Evolutionary conservation across 2,888 invertebrate species (phyloP).

Genomic region (Eupithecia subumbrata): DNA sequence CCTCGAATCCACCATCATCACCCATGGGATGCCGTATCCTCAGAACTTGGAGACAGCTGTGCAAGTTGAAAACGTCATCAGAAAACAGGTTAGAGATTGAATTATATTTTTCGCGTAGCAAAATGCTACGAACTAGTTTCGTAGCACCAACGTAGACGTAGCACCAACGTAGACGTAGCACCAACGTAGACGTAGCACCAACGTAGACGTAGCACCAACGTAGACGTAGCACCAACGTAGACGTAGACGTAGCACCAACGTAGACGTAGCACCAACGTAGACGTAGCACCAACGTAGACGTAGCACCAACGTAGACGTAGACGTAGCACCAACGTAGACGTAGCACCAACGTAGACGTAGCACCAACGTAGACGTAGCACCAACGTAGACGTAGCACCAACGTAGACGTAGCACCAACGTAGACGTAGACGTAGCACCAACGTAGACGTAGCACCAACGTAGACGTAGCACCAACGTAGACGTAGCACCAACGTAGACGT

Average conservation of each 20-base stretch:
- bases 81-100: slow-evolving; percentile 82
- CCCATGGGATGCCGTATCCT: slow-evolving; percentile 99
- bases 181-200: slow-evolving; percentile 37
- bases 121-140: not conserved
- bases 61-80: slow-evolving; percentile 91
- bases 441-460: no score
- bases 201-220: slow-evolving; percentile 43
- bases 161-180: slow-evolving; percentile 36
- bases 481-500: no score
- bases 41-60: slow-evolving; percentile 94
- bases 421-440: slow-evolving; percentile 29
- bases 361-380: no score
- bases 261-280: slow-evolving; percentile 38
- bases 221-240: slow-evolving; percentile 38
- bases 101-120: not conserved
- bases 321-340: no score
- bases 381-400: slow-evolving; percentile 42
- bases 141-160: slow-evolving; percentile 36
- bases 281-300: no score
- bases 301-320: slow-evolving; percentile 37
- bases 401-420: slow-evolving; percentile 34
- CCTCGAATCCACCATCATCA: slow-evolving; percentile 98
- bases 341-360: slow-evolving; percentile 37
- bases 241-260: no score
- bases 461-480: slow-evolving; percentile 38